A percentile compares a stretch with the other conserved stretches of the same genome.
Conservation (phyloP, 2,888 invertebrate genomes). For the Clanis bilineata region DNA sequence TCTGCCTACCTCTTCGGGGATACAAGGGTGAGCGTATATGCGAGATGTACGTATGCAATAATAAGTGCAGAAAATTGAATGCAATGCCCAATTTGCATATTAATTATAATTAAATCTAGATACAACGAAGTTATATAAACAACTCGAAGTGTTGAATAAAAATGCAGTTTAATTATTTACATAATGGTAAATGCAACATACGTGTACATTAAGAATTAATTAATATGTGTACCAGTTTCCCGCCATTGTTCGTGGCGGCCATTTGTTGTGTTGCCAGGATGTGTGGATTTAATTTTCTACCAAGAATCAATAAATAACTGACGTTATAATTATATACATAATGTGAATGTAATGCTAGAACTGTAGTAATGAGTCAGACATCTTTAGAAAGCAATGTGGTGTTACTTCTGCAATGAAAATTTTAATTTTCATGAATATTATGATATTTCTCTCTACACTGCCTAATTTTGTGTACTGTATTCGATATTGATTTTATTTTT, state of each 20-base stretch:
- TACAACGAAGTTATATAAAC: background rate
- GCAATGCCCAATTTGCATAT: background rate
- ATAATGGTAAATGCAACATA: background rate
- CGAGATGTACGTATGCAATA: too few relatives aligned
- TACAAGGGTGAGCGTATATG: too few relatives aligned
- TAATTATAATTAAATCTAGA: background rate
- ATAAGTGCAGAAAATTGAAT: background rate
- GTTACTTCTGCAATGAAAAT: too few relatives aligned
- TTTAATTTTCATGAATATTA: too few relatives aligned
- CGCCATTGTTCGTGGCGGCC: conserved; percentile 6
- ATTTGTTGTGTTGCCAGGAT: conserved; percentile 10
- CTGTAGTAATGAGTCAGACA: too few relatives aligned
- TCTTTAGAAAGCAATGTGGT: too few relatives aligned
- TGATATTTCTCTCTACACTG: too few relatives aligned
- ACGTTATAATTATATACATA: background rate
- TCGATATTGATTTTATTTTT: too few relatives aligned
- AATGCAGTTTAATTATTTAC: background rate
- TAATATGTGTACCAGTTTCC: conserved; percentile 6
- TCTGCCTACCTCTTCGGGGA: too few relatives aligned
- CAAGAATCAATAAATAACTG: background rate
- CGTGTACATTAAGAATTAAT: background rate
- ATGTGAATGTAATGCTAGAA: background rate
- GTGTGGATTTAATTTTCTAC: background rate
- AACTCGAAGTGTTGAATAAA: background rate
- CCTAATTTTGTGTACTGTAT: too few relatives aligned